Percentiles rank a stretch among this genome's conserved stretches.
These are phyloP conservation scores for Cyprinella venusta DNA, from an alignment of 2,797 vertebrate genomes.

Conservation along the genomic window DNA sequence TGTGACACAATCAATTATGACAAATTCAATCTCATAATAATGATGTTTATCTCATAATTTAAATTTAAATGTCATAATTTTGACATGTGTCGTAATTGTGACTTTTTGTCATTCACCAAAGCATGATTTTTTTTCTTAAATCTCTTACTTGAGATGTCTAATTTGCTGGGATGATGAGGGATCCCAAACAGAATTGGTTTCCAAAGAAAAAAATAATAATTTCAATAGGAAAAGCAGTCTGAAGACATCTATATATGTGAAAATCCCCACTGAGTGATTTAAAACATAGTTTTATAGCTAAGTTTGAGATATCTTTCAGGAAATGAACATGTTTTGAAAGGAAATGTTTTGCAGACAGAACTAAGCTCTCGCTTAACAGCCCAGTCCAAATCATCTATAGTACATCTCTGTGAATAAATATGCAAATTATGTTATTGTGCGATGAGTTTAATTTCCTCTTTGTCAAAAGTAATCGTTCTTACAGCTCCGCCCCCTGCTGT, in stretches of 20 bases:
- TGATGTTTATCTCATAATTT: background rate
- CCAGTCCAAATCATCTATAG: constrained; percentile 31
- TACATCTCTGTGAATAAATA: constrained; percentile 36
- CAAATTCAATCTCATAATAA: background rate
- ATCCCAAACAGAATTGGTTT: background rate
- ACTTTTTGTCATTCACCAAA: constrained; percentile 1
- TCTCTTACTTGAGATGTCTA: background rate
- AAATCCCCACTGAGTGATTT: constrained; percentile 11
- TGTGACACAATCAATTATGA: background rate
- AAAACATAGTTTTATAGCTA: background rate
- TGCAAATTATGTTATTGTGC: constrained; percentile 40
- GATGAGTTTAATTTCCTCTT: constrained; percentile 37
- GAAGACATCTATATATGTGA: background rate
- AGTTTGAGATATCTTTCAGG: background rate
- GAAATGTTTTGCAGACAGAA: background rate
- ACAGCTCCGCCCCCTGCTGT: constrained; percentile 45
- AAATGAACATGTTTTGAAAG: constrained; percentile 8
- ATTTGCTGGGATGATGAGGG: background rate
- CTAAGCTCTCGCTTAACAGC: constrained; percentile 1
- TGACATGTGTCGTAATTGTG: background rate
- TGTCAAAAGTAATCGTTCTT: constrained; percentile 24
- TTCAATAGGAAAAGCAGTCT: constrained; percentile 12
- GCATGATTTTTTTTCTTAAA: background rate
- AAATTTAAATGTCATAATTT: too few species aligned
- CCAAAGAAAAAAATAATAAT: background rate